Conservation (phyloP, 2,113 vertebrate species). For the Poecilia latipinna region DNA sequence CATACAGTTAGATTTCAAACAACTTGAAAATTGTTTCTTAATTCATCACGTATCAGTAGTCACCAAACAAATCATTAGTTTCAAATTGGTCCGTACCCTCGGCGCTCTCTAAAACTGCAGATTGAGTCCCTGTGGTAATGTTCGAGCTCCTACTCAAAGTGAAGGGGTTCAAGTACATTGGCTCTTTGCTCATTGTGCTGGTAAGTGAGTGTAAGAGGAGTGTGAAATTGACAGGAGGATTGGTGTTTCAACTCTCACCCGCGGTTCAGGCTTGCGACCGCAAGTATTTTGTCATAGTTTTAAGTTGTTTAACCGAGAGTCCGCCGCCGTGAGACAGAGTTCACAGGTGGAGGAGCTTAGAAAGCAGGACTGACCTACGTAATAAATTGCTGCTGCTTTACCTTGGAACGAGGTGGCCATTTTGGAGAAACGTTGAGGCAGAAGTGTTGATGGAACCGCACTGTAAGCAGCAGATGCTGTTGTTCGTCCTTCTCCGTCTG, state of each 20-base stretch:
- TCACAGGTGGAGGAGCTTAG: slow-evolving; percentile 10
- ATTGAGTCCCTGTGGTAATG: not conserved
- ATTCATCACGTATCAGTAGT: not conserved
- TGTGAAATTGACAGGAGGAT: slow-evolving; percentile 27
- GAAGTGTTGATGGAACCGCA: slow-evolving; percentile 26
- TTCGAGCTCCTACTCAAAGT: slow-evolving; percentile 5
- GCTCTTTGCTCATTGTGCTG: slow-evolving; percentile 6
- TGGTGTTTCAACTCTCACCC: slow-evolving; percentile 23
- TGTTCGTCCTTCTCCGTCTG: slow-evolving; percentile 42
- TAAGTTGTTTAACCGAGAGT: slow-evolving; percentile 2
- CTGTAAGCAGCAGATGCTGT: slow-evolving; percentile 35
- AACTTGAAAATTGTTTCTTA: not conserved
- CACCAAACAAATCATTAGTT: not conserved
- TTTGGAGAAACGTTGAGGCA: slow-evolving; percentile 27
- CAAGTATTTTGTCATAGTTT: slow-evolving; percentile 6
- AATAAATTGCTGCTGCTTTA: slow-evolving; percentile 23
- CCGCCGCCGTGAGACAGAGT: not conserved
- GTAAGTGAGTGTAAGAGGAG: slow-evolving; percentile 6
- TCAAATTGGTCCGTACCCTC: not conserved
- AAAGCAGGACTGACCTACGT: not conserved
- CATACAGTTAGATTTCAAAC: not conserved
- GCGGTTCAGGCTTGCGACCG: not conserved
- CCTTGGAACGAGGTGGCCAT: slow-evolving; percentile 16
- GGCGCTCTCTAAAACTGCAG: slow-evolving; percentile 1
- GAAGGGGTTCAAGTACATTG: slow-evolving; percentile 22